Conservation (phyloP, 2,113 vertebrate genomes). For the Taxidea taxus region DNA sequence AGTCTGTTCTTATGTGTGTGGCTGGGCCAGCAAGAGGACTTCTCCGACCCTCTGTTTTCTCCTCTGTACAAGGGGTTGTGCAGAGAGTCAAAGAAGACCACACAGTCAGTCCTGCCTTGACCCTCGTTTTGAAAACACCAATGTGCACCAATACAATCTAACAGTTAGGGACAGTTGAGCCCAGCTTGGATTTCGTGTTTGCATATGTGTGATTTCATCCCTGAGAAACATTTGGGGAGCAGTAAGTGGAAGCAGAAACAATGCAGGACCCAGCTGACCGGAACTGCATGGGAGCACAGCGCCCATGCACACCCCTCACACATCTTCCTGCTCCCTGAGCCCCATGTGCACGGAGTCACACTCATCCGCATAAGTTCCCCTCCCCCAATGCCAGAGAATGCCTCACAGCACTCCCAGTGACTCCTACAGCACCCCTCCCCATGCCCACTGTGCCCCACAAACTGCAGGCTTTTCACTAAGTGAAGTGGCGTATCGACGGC, state of each 20-base stretch:
- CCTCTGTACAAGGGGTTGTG: background rate
- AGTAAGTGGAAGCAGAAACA: rapidly evolving
- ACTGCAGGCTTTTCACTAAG: rapidly evolving
- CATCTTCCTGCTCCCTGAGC: background rate
- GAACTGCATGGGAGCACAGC: rapidly evolving
- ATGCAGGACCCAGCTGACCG: rapidly evolving
- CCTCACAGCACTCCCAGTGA: rapidly evolving
- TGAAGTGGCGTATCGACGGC: rapidly evolving
- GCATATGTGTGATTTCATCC: rapidly evolving
- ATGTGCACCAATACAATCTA: background rate
- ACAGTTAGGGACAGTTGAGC: rapidly evolving
- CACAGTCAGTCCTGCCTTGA: rapidly evolving
- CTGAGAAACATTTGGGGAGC: background rate
- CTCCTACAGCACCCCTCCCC: rapidly evolving
- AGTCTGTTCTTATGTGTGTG: background rate
- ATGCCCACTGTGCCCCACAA: rapidly evolving
- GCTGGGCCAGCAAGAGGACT: no score
- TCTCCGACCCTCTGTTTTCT: background rate
- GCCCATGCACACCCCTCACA: rapidly evolving
- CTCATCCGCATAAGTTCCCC: rapidly evolving
- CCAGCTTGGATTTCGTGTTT: no score
- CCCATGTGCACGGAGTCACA: rapidly evolving
- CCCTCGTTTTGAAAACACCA: background rate
- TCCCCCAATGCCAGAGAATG: rapidly evolving
- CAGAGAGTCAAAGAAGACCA: rapidly evolving